These are phyloP conservation scores for Perca schrenkii DNA, from an alignment of 2,113 vertebrate species.

Conservation along the genomic window DNA sequence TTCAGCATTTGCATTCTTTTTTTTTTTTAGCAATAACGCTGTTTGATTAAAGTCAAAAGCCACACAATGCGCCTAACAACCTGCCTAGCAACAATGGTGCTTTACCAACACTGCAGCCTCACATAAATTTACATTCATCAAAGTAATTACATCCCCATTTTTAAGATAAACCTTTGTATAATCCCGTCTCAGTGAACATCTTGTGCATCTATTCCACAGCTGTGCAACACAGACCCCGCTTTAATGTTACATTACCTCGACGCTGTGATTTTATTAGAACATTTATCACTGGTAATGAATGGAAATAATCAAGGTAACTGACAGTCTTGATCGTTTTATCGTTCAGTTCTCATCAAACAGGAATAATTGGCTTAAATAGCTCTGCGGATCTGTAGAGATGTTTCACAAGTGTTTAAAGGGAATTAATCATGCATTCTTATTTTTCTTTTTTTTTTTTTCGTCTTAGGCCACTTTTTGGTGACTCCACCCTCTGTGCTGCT, in stretches of 20 bases:
- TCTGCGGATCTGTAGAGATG: slow-evolving; percentile 16
- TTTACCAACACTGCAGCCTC: slow-evolving; percentile 12
- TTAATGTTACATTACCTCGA: slow-evolving; percentile 28
- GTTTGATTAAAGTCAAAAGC: neutral
- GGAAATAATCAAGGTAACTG: slow-evolving; percentile 45
- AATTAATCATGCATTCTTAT: slow-evolving; percentile 16
- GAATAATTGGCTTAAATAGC: slow-evolving; percentile 44
- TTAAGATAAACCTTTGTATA: slow-evolving; percentile 17
- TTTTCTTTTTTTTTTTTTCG: neutral
- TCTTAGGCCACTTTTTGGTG: slow-evolving; percentile 11
- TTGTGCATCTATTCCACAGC: slow-evolving; percentile 35
- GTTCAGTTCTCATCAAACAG: slow-evolving; percentile 39
- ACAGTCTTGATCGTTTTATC: slow-evolving; percentile 30
- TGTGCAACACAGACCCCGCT: slow-evolving; percentile 11
- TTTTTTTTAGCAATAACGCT: neutral
- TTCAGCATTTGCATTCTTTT: neutral
- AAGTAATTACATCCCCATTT: slow-evolving; percentile 31
- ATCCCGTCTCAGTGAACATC: slow-evolving; percentile 18
- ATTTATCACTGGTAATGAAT: slow-evolving; percentile 43
- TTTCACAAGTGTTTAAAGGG: slow-evolving; percentile 31
- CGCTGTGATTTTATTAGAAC: slow-evolving; percentile 33
- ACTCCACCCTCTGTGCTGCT: slow-evolving; percentile 26
- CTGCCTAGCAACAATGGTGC: slow-evolving; percentile 1
- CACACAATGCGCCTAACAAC: neutral
- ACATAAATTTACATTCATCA: slow-evolving; percentile 18